Percentiles rank a stretch among this genome's conserved stretches.
Evolutionary conservation across 2,888 invertebrate species (phyloP).

Genomic region (Hipparchia sbordonii): DNA sequence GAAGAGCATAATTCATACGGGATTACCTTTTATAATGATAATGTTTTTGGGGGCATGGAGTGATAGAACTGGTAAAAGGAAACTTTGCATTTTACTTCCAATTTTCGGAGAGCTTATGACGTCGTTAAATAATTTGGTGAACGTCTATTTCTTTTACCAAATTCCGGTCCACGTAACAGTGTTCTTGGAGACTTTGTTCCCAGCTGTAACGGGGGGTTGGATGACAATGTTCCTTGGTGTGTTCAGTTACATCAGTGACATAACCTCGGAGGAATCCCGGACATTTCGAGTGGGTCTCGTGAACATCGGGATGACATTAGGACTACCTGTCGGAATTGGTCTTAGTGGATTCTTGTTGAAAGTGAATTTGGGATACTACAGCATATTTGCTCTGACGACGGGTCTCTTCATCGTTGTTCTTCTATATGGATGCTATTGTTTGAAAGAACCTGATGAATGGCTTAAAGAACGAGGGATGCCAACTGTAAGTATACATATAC

Average conservation of each 20-base stretch:
- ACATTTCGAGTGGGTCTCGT: slow-evolving; percentile 84
- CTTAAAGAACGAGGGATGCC: slow-evolving; percentile 62
- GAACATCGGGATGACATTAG: slow-evolving; percentile 84
- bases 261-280: slow-evolving; percentile 81
- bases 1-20: slow-evolving; percentile 81
- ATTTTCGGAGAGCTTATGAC: slow-evolving; percentile 80
- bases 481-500: slow-evolving; percentile 60
- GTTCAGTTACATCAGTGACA: slow-evolving; percentile 85
- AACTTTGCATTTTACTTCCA: slow-evolving; percentile 82
- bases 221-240: slow-evolving; percentile 83
- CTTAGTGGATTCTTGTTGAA: slow-evolving; percentile 76
- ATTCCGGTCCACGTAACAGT: slow-evolving; percentile 81
- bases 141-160: slow-evolving; percentile 83
- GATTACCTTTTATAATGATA: slow-evolving; percentile 81
- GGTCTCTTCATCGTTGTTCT: slow-evolving; percentile 83
- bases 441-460: slow-evolving; percentile 85
- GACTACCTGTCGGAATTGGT: slow-evolving; percentile 81
- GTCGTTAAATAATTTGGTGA: slow-evolving; percentile 76
- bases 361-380: slow-evolving; percentile 69
- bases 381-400: slow-evolving; percentile 68
- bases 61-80: slow-evolving; percentile 82
- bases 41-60: slow-evolving; percentile 85
- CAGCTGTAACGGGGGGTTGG: slow-evolving; percentile 81
- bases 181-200: slow-evolving; percentile 78
- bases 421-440: slow-evolving; percentile 86